phyloP scores from a whole-genome alignment of 2,797 vertebrate species.

The Bryconaethiops microstoma region DNA sequence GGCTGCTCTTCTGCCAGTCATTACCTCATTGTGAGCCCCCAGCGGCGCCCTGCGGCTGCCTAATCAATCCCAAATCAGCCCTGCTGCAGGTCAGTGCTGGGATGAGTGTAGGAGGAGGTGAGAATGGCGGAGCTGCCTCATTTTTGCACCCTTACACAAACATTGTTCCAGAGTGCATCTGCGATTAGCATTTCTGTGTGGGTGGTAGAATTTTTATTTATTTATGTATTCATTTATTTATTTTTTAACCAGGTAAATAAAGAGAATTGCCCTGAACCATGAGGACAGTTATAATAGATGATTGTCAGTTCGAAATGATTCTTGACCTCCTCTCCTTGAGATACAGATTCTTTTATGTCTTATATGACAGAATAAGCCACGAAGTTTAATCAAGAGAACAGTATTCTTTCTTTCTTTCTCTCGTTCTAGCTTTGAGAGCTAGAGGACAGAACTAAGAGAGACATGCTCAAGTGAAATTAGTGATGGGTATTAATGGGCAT shows the following conservation, averaged over 20 bases:
- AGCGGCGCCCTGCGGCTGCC: constrained; percentile 68
- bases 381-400: not conserved
- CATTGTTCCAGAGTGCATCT: constrained; percentile 77
- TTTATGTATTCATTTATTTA: constrained; percentile 43
- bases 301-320: constrained; percentile 30
- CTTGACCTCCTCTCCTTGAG: constrained; percentile 32
- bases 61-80: constrained; percentile 80
- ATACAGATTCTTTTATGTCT: not conserved
- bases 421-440: too few species aligned
- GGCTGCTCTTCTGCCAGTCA: constrained; percentile 24
- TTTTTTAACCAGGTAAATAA: constrained; percentile 78
- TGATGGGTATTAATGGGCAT: constrained; percentile 19
- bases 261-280: constrained; percentile 60
- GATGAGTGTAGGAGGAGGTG: constrained; percentile 85
- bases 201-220: constrained; percentile 67
- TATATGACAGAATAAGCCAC: not conserved
- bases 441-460: not conserved
- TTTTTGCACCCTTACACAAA: constrained; percentile 81
- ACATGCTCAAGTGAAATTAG: constrained; percentile 8
- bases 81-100: constrained; percentile 77
- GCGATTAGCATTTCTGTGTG: constrained; percentile 83
- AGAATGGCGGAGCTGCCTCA: constrained; percentile 71
- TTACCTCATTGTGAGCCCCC: constrained; percentile 67
- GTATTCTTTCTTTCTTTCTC: not conserved
- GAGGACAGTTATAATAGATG: constrained; percentile 21